Evolutionary conservation across 2,113 vertebrate genomes (phyloP).

Genomic region (Turdus rufiventris): DNA sequence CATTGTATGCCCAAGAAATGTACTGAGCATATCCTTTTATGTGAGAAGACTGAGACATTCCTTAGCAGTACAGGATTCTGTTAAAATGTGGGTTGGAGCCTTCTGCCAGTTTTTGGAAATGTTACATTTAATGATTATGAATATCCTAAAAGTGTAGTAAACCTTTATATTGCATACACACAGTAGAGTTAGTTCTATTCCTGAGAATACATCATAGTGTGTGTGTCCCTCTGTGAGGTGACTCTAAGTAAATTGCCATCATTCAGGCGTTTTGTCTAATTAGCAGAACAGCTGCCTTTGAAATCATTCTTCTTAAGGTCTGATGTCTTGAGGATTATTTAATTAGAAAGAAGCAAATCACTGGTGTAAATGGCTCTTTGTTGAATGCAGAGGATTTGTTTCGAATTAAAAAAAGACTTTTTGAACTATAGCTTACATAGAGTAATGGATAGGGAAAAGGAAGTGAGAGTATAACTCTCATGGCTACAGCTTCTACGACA

Average conservation of each 20-base stretch:
- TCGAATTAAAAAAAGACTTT: not conserved
- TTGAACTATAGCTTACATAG: not conserved
- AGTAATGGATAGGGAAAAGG: not conserved
- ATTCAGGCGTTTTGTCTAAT: not conserved
- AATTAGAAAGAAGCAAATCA: conserved; percentile 27
- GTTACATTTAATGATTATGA: not conserved
- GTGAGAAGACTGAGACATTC: not conserved
- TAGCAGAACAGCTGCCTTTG: conserved; percentile 42
- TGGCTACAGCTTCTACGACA: not conserved
- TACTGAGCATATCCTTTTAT: not conserved
- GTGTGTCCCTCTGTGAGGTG: not conserved
- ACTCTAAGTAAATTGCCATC: not conserved
- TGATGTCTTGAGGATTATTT: conserved; percentile 32
- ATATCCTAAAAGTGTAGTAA: not conserved
- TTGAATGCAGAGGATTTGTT: not conserved
- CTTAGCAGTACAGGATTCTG: not conserved
- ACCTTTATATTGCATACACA: not conserved
- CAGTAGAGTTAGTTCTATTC: not conserved
- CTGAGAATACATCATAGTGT: not conserved
- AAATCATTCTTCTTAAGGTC: conserved; percentile 11
- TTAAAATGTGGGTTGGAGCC: not conserved
- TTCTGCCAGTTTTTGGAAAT: not conserved
- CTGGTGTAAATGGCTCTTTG: not conserved
- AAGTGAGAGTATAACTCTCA: not conserved
- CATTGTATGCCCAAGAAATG: rapidly evolving